Base-by-base conservation (phyloP, 2,888 invertebrate species). In the Dysmachus trigonus region DNA sequence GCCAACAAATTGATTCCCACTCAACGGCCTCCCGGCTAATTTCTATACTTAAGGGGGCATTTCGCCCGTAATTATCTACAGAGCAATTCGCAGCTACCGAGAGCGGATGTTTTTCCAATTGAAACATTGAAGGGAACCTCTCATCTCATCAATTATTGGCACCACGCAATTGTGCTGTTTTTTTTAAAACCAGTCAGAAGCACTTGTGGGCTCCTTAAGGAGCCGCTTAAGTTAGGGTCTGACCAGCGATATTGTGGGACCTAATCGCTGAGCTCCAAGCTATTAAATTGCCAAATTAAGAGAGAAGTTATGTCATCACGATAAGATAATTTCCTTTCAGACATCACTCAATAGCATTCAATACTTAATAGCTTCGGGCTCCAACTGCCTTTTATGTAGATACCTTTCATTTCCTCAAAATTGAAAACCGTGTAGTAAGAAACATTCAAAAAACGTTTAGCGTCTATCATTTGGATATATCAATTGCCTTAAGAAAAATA, bases 1-100 rank as follows among this genome's bases (percentile, higher is more conserved):
- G 51, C 53, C 81, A 53, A 33, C 81, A 53, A 81, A 53, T 81
- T 81, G 81, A 81, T 62, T 77, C 41, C 77, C 77, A 77, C 77
- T 77, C 77, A 47, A 27, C 22, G 22, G 38, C 35, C 41, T 77
- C 27, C 41, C 27, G 77, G 77, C 10, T 38, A 77, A 38, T 77
- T 77, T 77, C 30, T 77, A 15, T 77, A 77, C 77, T 41, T 77
- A 27, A 77, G 30, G 15, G 33, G 13, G n/a, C 47, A 47, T 77
- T 38, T 77, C 77, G 41, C 15, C 53, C 53, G 81, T 31, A 81
- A 53, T 81, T 81, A 81, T 81, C 31, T 13, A 0, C n/a, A 8
- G 74, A 33, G 13, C 74, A 18, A 10, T 8, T 30, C 31, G 2
- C 18, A 31, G 18, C 33, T 15, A n/a, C 6, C 18, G 33, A 13